Base-by-base conservation (phyloP, 2,113 vertebrate species). In the Polyodon spathula region DNA sequence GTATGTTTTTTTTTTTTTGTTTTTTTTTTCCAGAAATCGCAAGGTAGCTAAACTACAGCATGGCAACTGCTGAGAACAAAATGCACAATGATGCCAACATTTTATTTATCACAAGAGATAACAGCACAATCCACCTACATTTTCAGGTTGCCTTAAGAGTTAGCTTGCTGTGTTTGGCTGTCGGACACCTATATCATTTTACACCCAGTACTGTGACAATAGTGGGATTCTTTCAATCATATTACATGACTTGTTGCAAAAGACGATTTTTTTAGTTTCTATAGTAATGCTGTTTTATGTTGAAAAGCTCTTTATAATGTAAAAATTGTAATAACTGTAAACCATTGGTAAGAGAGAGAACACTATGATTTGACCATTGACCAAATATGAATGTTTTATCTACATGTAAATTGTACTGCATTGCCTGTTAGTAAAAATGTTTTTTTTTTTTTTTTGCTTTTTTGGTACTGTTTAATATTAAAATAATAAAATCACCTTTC, bases 231-330 rank as follows among this genome's bases (percentile, higher is more conserved):
- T 27, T 8, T 40, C 38, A 62, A 52, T 61, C 64, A 72, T 68
- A 70, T 72, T 78, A 82, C 83, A 83, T 72, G 80, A 82, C 83
- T n/a, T n/a, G n/a, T 27, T 61, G 48, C 51, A 61, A 51, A 40
- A 27, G 68, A 64, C 41, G 68, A 66, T 66, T 68, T 14, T 60
- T 73, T 75, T 72, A 43, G 58, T 55, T 59, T 61, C 43, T 74
- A 66, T 75, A 54, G 37, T 70, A 40, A 52, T 63, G 42, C 37
- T 57, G 53, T 56, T 41, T 59, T 64, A 48, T 70, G 8, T 71
- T 65, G 70, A 56, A 38, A 63, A 55, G 56, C 63, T 67, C 7
- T 58, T 41, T 68, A 55, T 67, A 17, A 15, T 76, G 62, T 70
- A 66, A 69, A 51, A 60, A 42, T n/a, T n/a, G n/a, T n/a, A 62